Conservation (phyloP, 2,888 invertebrate genomes). For the Eilema depressum region DNA sequence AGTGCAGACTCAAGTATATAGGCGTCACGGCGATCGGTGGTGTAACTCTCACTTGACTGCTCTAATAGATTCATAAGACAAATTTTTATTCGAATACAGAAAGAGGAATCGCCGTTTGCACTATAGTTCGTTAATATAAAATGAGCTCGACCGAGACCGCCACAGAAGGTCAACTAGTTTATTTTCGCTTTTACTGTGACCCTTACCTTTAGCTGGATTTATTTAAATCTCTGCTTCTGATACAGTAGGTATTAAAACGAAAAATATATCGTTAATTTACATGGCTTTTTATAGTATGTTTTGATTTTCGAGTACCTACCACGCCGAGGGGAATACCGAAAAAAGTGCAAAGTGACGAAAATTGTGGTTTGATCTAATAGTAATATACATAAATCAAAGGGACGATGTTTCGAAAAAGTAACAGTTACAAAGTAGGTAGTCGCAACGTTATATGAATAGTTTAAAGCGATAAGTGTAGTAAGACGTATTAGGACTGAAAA, state of each 20-base stretch:
- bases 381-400: too few relatives aligned
- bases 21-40: neutral
- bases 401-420: too few relatives aligned
- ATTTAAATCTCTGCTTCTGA: conserved; percentile 9
- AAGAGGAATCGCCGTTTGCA: neutral
- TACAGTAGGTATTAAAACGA: neutral
- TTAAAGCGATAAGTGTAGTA: too few relatives aligned
- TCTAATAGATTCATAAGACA: neutral
- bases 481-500: too few relatives aligned
- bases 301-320: too few relatives aligned
- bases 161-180: conserved; percentile 43
- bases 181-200: conserved; percentile 18
- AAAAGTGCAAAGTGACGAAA: too few relatives aligned
- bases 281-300: neutral
- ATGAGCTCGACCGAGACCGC: conserved; percentile 24
- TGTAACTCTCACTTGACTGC: neutral
- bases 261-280: neutral
- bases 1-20: conserved; percentile 6
- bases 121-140: neutral
- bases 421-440: too few relatives aligned
- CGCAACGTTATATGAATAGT: too few relatives aligned
- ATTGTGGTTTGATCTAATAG: too few relatives aligned
- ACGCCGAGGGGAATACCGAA: too few relatives aligned
- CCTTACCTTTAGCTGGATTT: conserved; percentile 12
- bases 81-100: neutral